phyloP scores from a whole-genome alignment of 2,888 invertebrate genomes.

The Cyaniris semiargus region DNA sequence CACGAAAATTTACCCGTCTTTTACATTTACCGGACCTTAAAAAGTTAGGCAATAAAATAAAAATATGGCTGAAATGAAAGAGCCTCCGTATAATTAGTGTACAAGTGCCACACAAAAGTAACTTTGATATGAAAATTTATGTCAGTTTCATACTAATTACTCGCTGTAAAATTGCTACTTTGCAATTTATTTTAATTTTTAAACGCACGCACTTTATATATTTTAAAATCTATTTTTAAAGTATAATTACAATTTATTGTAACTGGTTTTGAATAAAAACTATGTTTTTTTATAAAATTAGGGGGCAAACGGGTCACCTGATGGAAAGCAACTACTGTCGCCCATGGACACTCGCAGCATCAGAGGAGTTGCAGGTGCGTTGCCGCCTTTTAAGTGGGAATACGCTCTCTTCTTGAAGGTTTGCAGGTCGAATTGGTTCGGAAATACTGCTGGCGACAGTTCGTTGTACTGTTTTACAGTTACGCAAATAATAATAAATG shows the following conservation, averaged over 20 bases:
- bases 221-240: background rate
- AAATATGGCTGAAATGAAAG: slow-evolving; percentile 8
- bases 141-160: slow-evolving; percentile 22
- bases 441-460: too few species aligned
- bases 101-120: background rate
- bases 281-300: background rate
- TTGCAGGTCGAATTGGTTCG: too few species aligned
- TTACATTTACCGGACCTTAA: background rate
- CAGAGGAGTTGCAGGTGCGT: too few species aligned
- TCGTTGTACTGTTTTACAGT: too few species aligned
- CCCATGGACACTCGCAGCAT: too few species aligned
- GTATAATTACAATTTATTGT: background rate
- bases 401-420: too few species aligned
- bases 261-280: background rate
- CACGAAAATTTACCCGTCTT: background rate
- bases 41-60: slow-evolving; percentile 13
- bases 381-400: too few species aligned
- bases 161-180: background rate
- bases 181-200: slow-evolving; percentile 8
- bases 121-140: slow-evolving; percentile 27
- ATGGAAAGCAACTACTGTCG: too few species aligned
- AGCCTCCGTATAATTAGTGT: slow-evolving; percentile 22
- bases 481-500: too few species aligned
- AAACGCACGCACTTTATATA: background rate
- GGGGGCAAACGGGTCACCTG: too few species aligned